phyloP scores from a whole-genome alignment of 2,797 vertebrate species.

The Halcyon chelicuti region DNA sequence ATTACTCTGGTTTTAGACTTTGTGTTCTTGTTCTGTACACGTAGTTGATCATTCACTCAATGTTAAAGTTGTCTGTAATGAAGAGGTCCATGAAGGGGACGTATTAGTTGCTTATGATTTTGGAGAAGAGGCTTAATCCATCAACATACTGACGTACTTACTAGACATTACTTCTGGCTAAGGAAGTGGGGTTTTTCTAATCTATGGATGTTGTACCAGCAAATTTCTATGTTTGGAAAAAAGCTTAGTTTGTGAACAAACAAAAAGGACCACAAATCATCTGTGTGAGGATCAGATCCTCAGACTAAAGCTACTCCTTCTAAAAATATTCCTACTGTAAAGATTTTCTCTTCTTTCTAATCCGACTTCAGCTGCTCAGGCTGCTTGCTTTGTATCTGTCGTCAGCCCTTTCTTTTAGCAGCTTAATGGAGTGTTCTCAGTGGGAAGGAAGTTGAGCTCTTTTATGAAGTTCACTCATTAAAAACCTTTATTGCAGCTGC shows the following conservation, averaged over 20 bases:
- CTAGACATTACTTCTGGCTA: not conserved
- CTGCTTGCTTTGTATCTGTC: not conserved
- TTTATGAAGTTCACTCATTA: not conserved
- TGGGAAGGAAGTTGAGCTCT: not conserved
- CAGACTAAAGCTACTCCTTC: not conserved
- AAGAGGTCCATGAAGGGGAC: not conserved
- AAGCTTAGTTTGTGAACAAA: not conserved
- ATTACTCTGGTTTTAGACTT: not conserved
- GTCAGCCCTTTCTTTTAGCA: not conserved
- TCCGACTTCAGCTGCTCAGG: not conserved
- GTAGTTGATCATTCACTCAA: rapidly evolving
- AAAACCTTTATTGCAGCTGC: not conserved
- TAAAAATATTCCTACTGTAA: not conserved
- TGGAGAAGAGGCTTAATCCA: constrained; percentile 14
- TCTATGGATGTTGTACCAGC: not conserved
- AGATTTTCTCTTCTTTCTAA: not conserved
- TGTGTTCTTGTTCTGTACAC: not conserved
- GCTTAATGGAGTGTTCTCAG: not conserved
- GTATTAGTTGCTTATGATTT: not conserved
- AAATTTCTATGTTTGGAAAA: not conserved
- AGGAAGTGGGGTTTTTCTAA: not conserved
- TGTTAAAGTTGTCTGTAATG: not conserved
- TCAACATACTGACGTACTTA: not conserved
- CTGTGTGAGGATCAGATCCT: not conserved
- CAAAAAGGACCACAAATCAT: not conserved